phyloP scores from a whole-genome alignment of 2,888 invertebrate genomes.

The Dryococelus australis region DNA sequence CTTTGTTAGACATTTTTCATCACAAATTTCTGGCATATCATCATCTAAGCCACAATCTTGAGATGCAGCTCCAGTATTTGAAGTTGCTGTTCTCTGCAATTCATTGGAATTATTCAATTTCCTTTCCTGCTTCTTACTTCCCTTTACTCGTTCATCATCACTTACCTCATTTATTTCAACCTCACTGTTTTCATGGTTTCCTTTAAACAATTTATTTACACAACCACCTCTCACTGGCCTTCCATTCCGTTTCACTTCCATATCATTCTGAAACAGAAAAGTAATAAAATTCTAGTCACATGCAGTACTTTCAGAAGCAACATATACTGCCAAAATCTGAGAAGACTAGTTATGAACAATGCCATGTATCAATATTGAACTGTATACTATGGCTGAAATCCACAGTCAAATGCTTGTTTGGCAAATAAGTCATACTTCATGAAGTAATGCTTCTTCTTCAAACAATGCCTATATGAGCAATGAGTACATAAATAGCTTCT shows the following conservation, averaged over 20 bases:
- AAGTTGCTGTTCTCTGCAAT: neutral
- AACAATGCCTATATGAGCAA: no score
- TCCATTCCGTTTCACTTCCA: neutral
- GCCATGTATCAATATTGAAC: no score
- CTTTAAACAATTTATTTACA: neutral
- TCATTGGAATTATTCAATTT: neutral
- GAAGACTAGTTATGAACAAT: no score
- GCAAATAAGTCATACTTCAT: no score
- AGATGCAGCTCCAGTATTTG: neutral
- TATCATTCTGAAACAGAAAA: neutral
- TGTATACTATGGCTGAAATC: no score
- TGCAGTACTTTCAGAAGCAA: no score
- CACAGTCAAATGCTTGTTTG: no score
- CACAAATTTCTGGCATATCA: neutral
- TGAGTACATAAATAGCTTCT: no score
- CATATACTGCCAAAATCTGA: no score
- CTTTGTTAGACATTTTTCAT: neutral
- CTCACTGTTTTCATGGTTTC: neutral
- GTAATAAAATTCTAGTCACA: neutral
- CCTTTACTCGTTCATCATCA: neutral
- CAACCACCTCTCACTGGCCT: neutral
- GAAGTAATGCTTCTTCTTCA: no score
- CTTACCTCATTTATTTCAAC: neutral
- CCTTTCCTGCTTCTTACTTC: neutral
- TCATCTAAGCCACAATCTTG: neutral